Percentiles rank a stretch among this genome's conserved stretches.
Conservation (phyloP, 2,113 vertebrate species). For the Seriola quinqueradiata region DNA sequence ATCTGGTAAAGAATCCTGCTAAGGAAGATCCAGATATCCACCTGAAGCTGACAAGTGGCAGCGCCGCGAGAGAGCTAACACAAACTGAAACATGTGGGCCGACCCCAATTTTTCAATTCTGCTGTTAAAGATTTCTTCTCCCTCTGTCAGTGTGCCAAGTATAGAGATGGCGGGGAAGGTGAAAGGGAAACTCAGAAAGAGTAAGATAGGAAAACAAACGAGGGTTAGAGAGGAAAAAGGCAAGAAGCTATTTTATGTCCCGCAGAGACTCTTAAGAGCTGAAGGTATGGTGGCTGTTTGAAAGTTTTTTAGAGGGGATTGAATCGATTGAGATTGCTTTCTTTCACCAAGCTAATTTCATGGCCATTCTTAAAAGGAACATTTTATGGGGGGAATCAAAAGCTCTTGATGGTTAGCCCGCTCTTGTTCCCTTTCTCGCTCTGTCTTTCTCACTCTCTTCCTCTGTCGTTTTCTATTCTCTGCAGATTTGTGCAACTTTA, state of each 20-base stretch:
- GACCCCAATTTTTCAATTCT: constrained; percentile 33
- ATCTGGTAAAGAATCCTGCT: background rate
- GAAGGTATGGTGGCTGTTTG: constrained; percentile 70
- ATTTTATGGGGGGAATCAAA: constrained; percentile 74
- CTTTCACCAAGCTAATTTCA: constrained; percentile 80
- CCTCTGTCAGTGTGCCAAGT: constrained; percentile 48
- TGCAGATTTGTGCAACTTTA: constrained; percentile 60
- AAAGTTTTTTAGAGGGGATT: constrained; percentile 72
- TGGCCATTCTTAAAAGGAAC: constrained; percentile 76
- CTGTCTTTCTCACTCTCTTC: constrained; percentile 34
- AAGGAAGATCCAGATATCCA: constrained; percentile 1
- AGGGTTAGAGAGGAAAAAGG: constrained; percentile 41
- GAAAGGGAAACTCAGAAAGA: constrained; percentile 51
- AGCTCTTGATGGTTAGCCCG: constrained; percentile 64
- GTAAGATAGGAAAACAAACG: constrained; percentile 10
- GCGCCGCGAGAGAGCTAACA: constrained; percentile 11
- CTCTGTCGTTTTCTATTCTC: constrained; percentile 59
- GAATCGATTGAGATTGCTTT: constrained; percentile 79
- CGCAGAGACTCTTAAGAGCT: constrained; percentile 74
- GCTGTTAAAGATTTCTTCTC: constrained; percentile 31
- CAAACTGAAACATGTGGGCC: constrained; percentile 35
- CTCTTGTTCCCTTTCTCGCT: constrained; percentile 54
- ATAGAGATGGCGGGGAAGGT: constrained; percentile 44
- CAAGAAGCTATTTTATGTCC: constrained; percentile 70
- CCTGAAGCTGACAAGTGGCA: constrained; percentile 18